Conservation (phyloP, 2,797 vertebrate species). For the Margarornis squamiger region DNA sequence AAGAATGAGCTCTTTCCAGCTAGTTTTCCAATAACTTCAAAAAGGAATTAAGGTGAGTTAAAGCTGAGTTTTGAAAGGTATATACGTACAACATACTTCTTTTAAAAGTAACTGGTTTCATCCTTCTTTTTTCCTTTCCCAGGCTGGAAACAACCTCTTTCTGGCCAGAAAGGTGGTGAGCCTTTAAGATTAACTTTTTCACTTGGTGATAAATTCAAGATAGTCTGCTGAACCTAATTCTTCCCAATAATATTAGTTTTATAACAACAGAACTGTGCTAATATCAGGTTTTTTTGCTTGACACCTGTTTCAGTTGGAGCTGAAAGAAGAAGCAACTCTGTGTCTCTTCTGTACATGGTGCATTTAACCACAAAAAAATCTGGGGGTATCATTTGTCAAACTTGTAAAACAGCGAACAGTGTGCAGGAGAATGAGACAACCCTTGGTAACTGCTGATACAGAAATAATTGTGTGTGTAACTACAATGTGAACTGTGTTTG, state of each 20-base stretch:
- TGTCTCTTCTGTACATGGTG: background rate
- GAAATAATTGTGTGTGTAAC: background rate
- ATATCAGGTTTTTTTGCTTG: background rate
- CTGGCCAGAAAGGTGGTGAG: background rate
- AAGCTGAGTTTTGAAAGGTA: background rate
- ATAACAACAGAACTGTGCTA: background rate
- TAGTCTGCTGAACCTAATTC: background rate
- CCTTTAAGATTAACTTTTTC: background rate
- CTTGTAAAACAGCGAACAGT: background rate
- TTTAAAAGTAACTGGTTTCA: background rate
- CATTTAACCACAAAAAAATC: background rate
- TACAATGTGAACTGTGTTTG: background rate
- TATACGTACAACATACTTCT: background rate
- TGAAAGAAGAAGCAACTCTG: background rate
- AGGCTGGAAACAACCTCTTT: background rate
- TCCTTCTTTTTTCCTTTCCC: background rate
- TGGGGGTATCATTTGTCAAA: background rate
- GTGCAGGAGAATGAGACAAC: background rate
- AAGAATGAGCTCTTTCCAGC: background rate
- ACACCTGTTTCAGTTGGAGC: background rate
- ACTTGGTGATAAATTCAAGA: background rate
- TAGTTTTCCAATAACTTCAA: background rate
- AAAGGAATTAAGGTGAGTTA: constrained; percentile 21
- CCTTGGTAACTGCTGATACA: background rate
- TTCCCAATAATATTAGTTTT: background rate